Conservation (phyloP, 2,888 invertebrate species). For the Cantharis rustica region DNA sequence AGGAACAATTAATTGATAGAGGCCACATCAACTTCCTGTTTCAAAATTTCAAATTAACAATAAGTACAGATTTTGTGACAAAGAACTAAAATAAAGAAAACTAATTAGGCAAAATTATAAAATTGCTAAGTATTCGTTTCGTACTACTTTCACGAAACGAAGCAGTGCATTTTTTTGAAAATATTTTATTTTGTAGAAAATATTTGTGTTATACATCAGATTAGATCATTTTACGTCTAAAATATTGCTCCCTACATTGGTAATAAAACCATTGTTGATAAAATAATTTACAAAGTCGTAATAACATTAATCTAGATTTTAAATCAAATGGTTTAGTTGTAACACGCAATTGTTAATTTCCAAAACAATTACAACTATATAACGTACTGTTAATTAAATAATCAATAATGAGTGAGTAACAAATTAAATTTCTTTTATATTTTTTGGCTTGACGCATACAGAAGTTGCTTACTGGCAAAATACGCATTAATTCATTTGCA, state of each 20-base stretch:
- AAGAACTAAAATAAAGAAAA: background rate
- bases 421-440: background rate
- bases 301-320: background rate
- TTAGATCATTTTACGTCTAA: background rate
- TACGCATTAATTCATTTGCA: too few relatives aligned
- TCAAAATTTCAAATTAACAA: background rate
- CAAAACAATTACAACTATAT: background rate
- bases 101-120: background rate
- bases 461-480: too few relatives aligned
- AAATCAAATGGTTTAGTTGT: background rate
- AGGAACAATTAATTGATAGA: background rate
- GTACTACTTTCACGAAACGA: background rate
- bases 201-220: background rate
- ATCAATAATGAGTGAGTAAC: background rate
- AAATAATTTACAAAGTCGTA: background rate
- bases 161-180: background rate
- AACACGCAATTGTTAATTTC: background rate
- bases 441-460: too few relatives aligned
- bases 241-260: background rate
- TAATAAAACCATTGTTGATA: background rate
- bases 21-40: background rate
- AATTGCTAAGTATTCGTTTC: background rate
- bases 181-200: background rate
- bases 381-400: background rate
- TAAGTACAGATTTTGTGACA: background rate